These are phyloP conservation scores for Strigamia transsilvanica DNA, from an alignment of 2,888 invertebrate genomes.

Conservation along the genomic window DNA sequence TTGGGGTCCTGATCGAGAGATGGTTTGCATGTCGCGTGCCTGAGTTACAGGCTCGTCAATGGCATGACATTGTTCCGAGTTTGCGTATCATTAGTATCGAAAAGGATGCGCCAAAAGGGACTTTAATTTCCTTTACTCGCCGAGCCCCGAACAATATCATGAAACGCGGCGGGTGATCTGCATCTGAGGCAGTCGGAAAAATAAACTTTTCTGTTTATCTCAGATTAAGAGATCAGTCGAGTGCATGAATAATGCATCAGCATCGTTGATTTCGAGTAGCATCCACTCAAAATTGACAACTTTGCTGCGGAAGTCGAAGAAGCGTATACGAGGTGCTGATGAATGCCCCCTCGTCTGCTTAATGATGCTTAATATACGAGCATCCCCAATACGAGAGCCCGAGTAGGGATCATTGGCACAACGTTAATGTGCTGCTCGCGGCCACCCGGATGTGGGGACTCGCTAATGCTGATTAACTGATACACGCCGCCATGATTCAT, in stretches of 20 bases:
- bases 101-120: constrained; percentile 4
- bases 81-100: constrained; percentile 10
- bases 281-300: constrained; percentile 20
- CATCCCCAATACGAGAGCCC: background rate
- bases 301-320: background rate
- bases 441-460: constrained; percentile 12
- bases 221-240: constrained; percentile 3
- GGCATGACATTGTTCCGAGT: constrained; percentile 8
- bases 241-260: background rate
- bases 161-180: background rate
- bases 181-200: background rate
- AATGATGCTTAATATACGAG: constrained; percentile 51
- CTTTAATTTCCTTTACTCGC: constrained; percentile 14
- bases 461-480: constrained; percentile 10
- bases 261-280: constrained; percentile 2
- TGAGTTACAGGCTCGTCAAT: background rate
- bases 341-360: constrained; percentile 16
- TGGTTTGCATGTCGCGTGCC: constrained; percentile 14
- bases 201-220: constrained; percentile 4
- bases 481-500: background rate
- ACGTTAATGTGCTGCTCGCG: background rate
- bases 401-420: constrained; percentile 14
- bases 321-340: background rate
- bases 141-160: constrained; percentile 3
- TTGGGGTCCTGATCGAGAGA: constrained; percentile 9